These are phyloP conservation scores for Phoxinus dragarum DNA, from an alignment of 2,797 vertebrate genomes.

Conservation along the genomic window DNA sequence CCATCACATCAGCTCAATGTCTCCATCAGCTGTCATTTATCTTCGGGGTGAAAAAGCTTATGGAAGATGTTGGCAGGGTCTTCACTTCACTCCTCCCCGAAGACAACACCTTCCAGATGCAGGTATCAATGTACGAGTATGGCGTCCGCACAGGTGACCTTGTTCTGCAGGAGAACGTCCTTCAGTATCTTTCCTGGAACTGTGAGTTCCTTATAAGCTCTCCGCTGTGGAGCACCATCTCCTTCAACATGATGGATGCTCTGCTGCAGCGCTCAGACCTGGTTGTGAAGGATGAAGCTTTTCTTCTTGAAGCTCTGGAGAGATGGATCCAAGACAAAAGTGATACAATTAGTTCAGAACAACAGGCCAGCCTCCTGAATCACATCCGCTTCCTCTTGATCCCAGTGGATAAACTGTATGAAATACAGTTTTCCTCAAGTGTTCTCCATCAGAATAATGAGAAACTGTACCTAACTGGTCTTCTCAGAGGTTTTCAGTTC, in stretches of 20 bases:
- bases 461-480: conserved; percentile 60
- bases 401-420: conserved; percentile 70
- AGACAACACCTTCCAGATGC: conserved; percentile 73
- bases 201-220: conserved; percentile 70
- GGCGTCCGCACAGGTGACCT: conserved; percentile 69
- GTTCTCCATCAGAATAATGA: conserved; percentile 65
- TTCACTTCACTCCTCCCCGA: conserved; percentile 76
- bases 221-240: conserved; percentile 69
- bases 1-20: conserved; percentile 72
- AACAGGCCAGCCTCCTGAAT: conserved; percentile 61
- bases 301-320: conserved; percentile 72
- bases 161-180: conserved; percentile 74
- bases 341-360: conserved; percentile 37
- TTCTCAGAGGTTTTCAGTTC: conserved; percentile 75
- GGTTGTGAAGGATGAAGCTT: conserved; percentile 76
- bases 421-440: conserved; percentile 68
- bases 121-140: conserved; percentile 76
- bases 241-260: conserved; percentile 61
- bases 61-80: conserved; percentile 70
- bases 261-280: conserved; percentile 77
- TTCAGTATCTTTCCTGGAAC: conserved; percentile 83
- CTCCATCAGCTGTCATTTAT: conserved; percentile 78
- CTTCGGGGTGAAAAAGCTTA: conserved; percentile 71
- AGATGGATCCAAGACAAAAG: conserved; percentile 67
- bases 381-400: conserved; percentile 80